Evolutionary conservation across 35 echinoderm and acorn worm species (phyloP), one percentile per base, ranked within the genome.

Genomic region (Holothuria glaberrima): DNA sequence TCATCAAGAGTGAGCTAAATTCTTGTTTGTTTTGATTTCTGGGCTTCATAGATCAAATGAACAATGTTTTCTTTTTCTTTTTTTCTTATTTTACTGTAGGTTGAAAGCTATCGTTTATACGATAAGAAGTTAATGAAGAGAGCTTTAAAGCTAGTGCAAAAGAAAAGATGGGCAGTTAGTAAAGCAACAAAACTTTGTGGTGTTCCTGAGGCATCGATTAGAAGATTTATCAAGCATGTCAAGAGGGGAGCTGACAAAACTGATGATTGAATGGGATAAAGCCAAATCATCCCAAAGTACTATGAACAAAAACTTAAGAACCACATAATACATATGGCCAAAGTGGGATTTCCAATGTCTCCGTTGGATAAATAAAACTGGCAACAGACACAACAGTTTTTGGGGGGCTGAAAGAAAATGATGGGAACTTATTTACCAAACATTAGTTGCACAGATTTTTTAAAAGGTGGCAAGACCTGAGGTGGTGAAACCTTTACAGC

Each of bases 111-210:
- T 35, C 52, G 17, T 84, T 84, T 26, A 84, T 60, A 56, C 29
- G 54, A 30, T 14, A 52, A 20, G 14, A 59, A 82, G 48, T 26
- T 7, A 4, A 82, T 82, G 77, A 59, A 82, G 77, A 82, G 48
- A 26, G 77, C 77, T 28, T 82, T 52, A 14, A 82, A 82, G 5
- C 30, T 82, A 17, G 77, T 82, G 2, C 57, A 6, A 14, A 82
- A 82, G 27, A 82, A 82, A 35, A 58, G 46, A 46, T 82, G 77
- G 77, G 21, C 77, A 48, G 7, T 58, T 5, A 48, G 77, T 6
- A 82, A 82, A 31, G 77, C 77, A 48, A 46, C 77, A 25, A 82
- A 6, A 25, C 19, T 82, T 17, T 82, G 77, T 82, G 77, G 73
- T 6, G 54, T 82, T 27, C 77, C 77, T 12, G 77, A 52, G n/a